Conservation (phyloP, 2,113 vertebrate genomes). For the Pterocles gutturalis region DNA sequence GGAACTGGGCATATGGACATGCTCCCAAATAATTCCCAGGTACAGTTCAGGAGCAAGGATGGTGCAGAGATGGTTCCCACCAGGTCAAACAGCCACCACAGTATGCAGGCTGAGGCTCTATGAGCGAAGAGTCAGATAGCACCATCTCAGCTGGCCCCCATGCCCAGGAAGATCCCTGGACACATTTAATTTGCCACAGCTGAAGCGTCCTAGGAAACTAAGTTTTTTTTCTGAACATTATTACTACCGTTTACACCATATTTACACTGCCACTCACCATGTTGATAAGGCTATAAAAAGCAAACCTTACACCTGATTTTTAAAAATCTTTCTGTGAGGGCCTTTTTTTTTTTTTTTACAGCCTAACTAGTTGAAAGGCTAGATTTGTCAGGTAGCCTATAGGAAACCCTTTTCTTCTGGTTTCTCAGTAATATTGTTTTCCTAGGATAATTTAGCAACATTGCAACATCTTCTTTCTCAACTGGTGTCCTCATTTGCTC, state of each 20-base stretch:
- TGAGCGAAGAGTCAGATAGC: not conserved
- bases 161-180: not conserved
- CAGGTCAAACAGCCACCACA: not conserved
- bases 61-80: not conserved
- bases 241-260: not conserved
- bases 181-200: not conserved
- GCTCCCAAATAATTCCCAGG: not conserved
- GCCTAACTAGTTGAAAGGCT: not conserved
- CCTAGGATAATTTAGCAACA: not conserved
- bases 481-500: not conserved
- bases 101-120: not conserved
- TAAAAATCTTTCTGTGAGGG: not conserved
- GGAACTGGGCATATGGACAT: accelerated
- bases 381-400: not conserved
- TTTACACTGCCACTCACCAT: not conserved
- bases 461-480: not conserved
- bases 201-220: not conserved
- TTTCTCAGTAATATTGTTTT: not conserved
- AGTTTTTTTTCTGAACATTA: not conserved
- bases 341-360: not conserved
- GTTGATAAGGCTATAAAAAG: not conserved
- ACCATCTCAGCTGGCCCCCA: not conserved
- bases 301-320: not conserved
- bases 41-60: not conserved
- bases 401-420: not conserved